Percentiles rank a stretch among this genome's conserved stretches.
Evolutionary conservation across 2,888 invertebrate species (phyloP).

Genomic region (Phymatocera aterrima): DNA sequence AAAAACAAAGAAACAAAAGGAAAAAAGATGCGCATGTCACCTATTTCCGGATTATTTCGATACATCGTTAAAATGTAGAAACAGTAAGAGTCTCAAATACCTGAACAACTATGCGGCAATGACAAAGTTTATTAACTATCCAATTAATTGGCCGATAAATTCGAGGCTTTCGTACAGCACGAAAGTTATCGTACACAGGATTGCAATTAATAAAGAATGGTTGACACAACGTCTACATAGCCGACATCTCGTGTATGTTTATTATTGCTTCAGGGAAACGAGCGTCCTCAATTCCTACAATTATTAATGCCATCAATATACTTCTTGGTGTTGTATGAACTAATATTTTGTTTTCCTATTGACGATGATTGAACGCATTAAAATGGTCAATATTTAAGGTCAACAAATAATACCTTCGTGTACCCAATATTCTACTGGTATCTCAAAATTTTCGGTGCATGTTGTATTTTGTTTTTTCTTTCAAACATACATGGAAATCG

Average conservation of each 20-base stretch:
- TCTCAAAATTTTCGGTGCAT: no score
- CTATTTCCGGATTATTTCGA: neutral
- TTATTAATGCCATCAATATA: neutral
- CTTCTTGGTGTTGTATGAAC: neutral
- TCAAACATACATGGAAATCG: neutral
- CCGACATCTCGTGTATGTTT: neutral
- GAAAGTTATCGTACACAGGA: neutral
- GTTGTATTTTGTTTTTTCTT: no score
- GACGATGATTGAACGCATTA: no score
- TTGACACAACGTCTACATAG: neutral
- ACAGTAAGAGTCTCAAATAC: neutral
- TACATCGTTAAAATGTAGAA: conserved; percentile 11
- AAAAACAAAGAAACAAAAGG: neutral
- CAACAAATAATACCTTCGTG: no score
- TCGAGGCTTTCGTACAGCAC: conserved; percentile 22
- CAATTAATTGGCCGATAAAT: conserved; percentile 13
- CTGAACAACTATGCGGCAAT: neutral
- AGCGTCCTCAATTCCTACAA: conserved; percentile 1
- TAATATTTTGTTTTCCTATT: neutral
- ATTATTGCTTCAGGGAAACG: neutral
- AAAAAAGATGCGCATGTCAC: neutral
- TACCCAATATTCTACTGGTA: no score
- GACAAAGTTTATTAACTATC: conserved; percentile 4
- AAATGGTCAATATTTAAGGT: no score
- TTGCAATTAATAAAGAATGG: neutral